Evolutionary conservation across 2,113 vertebrate species (phyloP).

Genomic region (Tautogolabrus adspersus): DNA sequence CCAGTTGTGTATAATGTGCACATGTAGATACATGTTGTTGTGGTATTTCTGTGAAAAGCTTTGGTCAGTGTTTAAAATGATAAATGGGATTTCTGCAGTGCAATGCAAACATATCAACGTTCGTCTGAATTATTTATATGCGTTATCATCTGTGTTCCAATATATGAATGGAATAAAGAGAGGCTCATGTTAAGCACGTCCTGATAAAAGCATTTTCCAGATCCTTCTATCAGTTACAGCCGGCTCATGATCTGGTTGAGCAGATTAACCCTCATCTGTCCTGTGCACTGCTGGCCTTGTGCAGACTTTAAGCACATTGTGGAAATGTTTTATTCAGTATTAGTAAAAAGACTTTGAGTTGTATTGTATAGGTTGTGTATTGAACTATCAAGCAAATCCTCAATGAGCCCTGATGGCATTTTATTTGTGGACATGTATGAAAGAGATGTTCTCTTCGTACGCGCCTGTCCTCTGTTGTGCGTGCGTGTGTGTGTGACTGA

Average conservation of each 20-base stretch:
- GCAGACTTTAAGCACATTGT: not conserved
- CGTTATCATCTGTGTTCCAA: not conserved
- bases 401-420: not conserved
- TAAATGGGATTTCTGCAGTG: not conserved
- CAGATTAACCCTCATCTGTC: conserved; percentile 73
- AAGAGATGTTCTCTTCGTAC: not conserved
- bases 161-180: not conserved
- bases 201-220: conserved; percentile 52
- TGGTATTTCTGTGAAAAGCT: too few species aligned
- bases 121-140: not conserved
- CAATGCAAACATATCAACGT: conserved; percentile 1
- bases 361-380: not conserved
- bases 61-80: too few species aligned
- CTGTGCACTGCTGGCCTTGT: conserved; percentile 35
- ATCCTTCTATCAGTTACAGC: conserved; percentile 65
- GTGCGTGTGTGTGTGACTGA: not conserved
- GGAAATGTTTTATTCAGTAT: not conserved
- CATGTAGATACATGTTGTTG: not conserved
- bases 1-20: conserved; percentile 1
- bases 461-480: conserved; percentile 3
- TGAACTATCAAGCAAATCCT: not conserved
- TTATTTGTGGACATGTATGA: not conserved
- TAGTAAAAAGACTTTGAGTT: not conserved
- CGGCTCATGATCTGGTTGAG: conserved; percentile 62
- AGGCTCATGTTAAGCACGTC: conserved; percentile 31